Percentiles rank a stretch among this genome's conserved stretches.
phyloP scores from a whole-genome alignment of 2,113 vertebrate species.

The Atrichornis clamosus region DNA sequence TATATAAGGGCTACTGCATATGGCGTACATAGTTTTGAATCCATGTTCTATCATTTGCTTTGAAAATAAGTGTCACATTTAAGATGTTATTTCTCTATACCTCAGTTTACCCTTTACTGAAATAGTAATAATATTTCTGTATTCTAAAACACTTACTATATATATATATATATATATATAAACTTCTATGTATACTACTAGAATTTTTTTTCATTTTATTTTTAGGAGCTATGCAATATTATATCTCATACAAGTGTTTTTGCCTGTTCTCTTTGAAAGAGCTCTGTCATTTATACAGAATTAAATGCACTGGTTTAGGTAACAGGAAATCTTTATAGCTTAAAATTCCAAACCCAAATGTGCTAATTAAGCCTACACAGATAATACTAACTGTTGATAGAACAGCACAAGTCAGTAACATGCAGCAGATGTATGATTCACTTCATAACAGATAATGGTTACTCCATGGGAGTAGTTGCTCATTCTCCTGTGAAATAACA shows the following conservation, averaged over 20 bases:
- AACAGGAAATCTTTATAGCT: neutral
- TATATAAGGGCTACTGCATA: neutral
- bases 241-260: neutral
- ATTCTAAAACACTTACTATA: neutral
- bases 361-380: neutral
- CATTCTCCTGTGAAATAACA: neutral
- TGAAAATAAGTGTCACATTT: neutral
- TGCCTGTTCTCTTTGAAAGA: neutral
- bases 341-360: neutral
- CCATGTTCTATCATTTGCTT: neutral
- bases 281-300: neutral
- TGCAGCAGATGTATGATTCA: neutral
- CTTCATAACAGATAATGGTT: neutral
- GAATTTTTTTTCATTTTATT: neutral
- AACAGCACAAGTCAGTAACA: neutral
- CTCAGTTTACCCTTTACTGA: neutral
- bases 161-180: neutral
- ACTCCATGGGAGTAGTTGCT: neutral
- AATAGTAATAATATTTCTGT: neutral
- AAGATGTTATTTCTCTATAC: neutral
- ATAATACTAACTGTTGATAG: neutral
- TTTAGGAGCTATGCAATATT: neutral
- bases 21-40: neutral
- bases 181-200: neutral
- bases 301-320: neutral